These are phyloP conservation scores for Montipora efflorescens DNA, from an alignment of 64 coral and sea anemone genomes.

Conservation along the genomic window DNA sequence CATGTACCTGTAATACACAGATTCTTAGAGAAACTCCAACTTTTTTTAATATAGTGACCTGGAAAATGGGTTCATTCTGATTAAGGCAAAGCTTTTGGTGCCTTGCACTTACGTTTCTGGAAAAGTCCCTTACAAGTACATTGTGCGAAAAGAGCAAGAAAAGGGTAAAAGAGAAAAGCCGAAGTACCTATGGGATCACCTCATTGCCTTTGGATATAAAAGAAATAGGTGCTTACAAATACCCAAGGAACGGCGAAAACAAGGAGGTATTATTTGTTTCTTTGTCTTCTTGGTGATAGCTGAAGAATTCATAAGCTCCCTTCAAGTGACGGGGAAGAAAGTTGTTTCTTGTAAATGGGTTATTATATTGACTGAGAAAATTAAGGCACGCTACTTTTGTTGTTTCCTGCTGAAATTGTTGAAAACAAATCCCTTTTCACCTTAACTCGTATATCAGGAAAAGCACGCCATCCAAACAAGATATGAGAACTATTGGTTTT, in stretches of 20 bases:
- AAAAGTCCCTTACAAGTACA: slow-evolving; percentile 10
- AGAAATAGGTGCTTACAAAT: slow-evolving; percentile 1
- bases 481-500: too few species aligned
- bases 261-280: not conserved
- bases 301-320: too few species aligned
- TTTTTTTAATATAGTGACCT: not conserved
- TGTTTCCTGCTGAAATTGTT: too few species aligned
- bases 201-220: not conserved
- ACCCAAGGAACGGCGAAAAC: not conserved
- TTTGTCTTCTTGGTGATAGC: not conserved
- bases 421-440: too few species aligned
- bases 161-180: not conserved
- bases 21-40: too few species aligned
- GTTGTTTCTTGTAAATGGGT: too few species aligned
- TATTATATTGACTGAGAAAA: too few species aligned
- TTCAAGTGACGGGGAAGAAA: too few species aligned
- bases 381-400: too few species aligned
- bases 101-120: not conserved
- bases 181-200: not conserved
- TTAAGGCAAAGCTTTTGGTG: not conserved
- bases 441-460: too few species aligned
- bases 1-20: rapidly evolving
- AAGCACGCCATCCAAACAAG: too few species aligned
- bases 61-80: not conserved
- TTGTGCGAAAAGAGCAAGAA: not conserved